phyloP scores from a whole-genome alignment of 1,140 invertebrate species.

The Drosophila rhopaloa region DNA sequence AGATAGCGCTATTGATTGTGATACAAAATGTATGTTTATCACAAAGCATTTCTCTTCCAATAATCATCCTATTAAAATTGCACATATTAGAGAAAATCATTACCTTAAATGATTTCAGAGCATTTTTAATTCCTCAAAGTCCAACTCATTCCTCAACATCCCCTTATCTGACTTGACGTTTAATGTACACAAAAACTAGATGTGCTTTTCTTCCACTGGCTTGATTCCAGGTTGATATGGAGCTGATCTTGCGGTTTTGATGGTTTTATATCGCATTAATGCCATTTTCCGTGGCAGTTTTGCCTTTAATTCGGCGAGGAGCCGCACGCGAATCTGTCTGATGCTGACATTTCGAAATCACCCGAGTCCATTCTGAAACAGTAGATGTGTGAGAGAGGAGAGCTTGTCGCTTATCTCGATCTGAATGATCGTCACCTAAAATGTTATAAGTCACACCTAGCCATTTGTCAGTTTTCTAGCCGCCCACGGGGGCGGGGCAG shows the following conservation, averaged over 20 bases:
- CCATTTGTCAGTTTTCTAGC: constrained; percentile 66
- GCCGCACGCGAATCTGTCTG: constrained; percentile 52
- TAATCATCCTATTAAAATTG: no score
- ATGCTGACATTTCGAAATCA: constrained; percentile 49
- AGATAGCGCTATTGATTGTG: no score
- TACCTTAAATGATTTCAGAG: background rate
- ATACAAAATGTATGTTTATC: no score
- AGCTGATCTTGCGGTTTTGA: constrained; percentile 76
- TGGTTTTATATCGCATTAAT: constrained; percentile 53
- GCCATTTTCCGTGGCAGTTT: constrained; percentile 23
- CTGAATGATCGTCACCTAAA: constrained; percentile 48
- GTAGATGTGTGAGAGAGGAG: constrained; percentile 72
- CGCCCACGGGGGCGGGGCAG: constrained; percentile 42
- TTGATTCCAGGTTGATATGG: constrained; percentile 55
- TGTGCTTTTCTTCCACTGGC: constrained; percentile 15
- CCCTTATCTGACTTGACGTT: constrained; percentile 17
- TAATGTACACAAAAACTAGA: constrained; percentile 14
- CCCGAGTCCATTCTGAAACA: constrained; percentile 52
- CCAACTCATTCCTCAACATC: background rate
- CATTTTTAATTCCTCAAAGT: background rate
- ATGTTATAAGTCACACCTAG: constrained; percentile 77
- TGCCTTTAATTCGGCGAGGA: constrained; percentile 34
- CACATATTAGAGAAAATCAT: no score
- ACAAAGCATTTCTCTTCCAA: no score
- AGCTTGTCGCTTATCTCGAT: constrained; percentile 17